These are phyloP conservation scores for Cydia amplana DNA, from an alignment of 1,140 invertebrate genomes.

Conservation along the genomic window DNA sequence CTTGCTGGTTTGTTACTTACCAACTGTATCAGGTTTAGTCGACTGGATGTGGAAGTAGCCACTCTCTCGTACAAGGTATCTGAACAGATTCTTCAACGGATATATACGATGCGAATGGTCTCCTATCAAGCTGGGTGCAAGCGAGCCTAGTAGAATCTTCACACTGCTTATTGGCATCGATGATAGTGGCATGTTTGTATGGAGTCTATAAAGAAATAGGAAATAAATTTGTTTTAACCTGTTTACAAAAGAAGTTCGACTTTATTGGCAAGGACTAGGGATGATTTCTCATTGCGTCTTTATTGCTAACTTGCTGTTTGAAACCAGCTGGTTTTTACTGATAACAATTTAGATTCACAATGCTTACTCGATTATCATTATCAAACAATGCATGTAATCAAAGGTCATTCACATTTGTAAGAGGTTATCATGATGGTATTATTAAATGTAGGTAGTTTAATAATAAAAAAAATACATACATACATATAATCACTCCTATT, in stretches of 20 bases:
- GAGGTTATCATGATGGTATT: no score
- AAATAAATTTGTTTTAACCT: neutral
- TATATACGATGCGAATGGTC: constrained; percentile 81
- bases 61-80: constrained; percentile 82
- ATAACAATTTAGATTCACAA: no score
- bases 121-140: constrained; percentile 74
- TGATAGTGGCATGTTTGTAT: constrained; percentile 83
- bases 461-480: no score
- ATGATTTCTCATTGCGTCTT: neutral
- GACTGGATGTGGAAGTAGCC: constrained; percentile 94
- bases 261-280: neutral
- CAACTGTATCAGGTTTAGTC: constrained; percentile 95
- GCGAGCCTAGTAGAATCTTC: constrained; percentile 79
- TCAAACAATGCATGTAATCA: no score
- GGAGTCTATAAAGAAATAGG: constrained; percentile 67
- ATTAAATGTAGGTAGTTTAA: no score
- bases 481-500: no score
- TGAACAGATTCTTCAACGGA: constrained; percentile 77
- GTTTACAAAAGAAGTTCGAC: neutral
- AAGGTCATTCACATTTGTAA: no score
- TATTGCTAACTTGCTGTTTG: no score
- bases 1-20: constrained; percentile 68
- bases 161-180: constrained; percentile 65
- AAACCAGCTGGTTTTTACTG: no score
- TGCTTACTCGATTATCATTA: no score